Evolutionary conservation across 37 sponge, comb jelly and placozoan species (phyloP), one percentile per base, ranked within the genome.

Genomic region (Hormiphora californensis): DNA sequence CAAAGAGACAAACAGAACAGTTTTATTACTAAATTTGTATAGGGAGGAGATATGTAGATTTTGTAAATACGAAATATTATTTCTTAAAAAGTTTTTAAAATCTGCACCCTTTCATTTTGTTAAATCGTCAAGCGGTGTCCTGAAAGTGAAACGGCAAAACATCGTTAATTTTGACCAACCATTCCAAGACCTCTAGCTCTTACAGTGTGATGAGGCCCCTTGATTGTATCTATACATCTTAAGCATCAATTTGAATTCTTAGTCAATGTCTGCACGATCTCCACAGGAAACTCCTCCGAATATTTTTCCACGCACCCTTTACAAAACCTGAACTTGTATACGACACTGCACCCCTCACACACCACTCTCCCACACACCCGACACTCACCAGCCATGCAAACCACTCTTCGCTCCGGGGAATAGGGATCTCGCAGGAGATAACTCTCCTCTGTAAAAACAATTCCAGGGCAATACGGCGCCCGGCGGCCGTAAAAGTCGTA

Each of bases 381-480:
- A 73, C 81, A 73, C n/a, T 22, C 17, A 4, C 81, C 81, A 32
- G 81, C 81, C 41, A 73, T 46, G 27, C 28, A 8, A 0, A 73
- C 36, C 0, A 73, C 81, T 43, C 81, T 39, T 3, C 46, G 44
- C 23, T 73, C 81, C 0, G 81, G 81, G 46, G 46, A 43, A 46
- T 73, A 73, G 28, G 81, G 81, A 28, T 73, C 81, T 40, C 81
- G 12, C 11, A 73, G 44, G 35, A 73, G 44, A 17, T 73, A 73
- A 25, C 46, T 73, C 46, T 73, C 81, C 30, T 73, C 81, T 15
- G n/a, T n/a, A 28, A 43, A 73, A 11, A 73, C 38, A 73, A 73
- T 28, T 73, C 81, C 81, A 41, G 81, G 44, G 23, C 81, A 73
- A 73, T 73, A 73, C 3, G 81, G 81, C 2, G 81, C 81, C 25